Evolutionary conservation across 2,797 vertebrate species (phyloP), one percentile per base, ranked within the genome.

Genomic region (Lagodon rhomboides): DNA sequence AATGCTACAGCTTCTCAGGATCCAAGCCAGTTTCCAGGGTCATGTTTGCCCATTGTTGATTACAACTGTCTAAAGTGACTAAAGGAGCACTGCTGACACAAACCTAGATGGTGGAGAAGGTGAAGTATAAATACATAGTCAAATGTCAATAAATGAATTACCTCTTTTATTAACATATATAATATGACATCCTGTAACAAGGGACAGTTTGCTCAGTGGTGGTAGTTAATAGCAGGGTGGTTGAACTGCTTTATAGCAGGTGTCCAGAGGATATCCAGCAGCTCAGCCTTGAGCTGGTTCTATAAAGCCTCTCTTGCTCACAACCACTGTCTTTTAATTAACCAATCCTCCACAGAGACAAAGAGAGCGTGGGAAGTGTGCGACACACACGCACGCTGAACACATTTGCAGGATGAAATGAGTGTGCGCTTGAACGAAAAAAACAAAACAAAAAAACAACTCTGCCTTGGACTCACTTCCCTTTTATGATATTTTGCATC

Each of bases 301-400:
- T 79, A 61, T 66, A 89, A 87, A 87, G 79, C 82, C 77, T 77
- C 68, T 70, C 63, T 55, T 61, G 75, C 77, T 85, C 83, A 82
- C 65, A 89, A 89, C 85, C 68, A 58, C 73, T 66, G 67, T 73
- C 83, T 92, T 90, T 92, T 91, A 92, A 93, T 91, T 87, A 92
- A 87, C 46, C 77, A 58, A 68, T 77, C 78, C 86, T 87, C 90
- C 38, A 0, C 53, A 51, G 88, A 85, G 82, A 87, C 78, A 65
- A 16, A 17, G 78, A 62, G 68, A 85, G 84, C 34, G 82, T 91
- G 85, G 86, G 85, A 89, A 86, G 87, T 73, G 84, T 84, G 79
- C 16, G 74, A 83, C 77, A 72, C 70, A 76, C 64, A 69, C 18
- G 51, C 80, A 81, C 49, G 51, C 54, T 54, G 25, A 76, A 82